Evolutionary conservation across 2,888 invertebrate species (phyloP).

Genomic region (Sceliomorpha sp.): DNA sequence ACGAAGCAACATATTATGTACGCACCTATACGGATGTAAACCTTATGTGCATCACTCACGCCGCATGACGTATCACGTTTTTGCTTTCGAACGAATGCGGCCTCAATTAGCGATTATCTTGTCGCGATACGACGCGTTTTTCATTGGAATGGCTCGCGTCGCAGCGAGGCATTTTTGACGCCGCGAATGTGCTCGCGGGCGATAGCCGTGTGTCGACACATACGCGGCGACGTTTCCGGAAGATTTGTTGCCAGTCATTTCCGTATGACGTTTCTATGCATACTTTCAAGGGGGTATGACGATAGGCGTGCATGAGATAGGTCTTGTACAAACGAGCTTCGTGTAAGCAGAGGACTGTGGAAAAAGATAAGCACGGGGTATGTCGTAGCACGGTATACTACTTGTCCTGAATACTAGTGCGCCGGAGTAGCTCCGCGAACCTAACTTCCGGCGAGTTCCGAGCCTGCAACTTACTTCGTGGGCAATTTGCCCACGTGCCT

Average conservation of each 20-base stretch:
- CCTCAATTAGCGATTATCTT: not conserved
- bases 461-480: slow-evolving; percentile 51
- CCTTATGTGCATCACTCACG: slow-evolving; percentile 6
- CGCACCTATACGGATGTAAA: slow-evolving; percentile 2
- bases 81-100: too few relatives aligned
- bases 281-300: slow-evolving; percentile 21
- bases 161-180: too few relatives aligned
- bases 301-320: slow-evolving; percentile 32
- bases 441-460: slow-evolving; percentile 47
- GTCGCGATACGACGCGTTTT: not conserved
- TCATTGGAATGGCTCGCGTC: too few relatives aligned
- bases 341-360: slow-evolving; percentile 44
- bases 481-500: slow-evolving; percentile 53
- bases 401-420: slow-evolving; percentile 33
- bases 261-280: slow-evolving; percentile 16
- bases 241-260: slow-evolving; percentile 27
- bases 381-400: slow-evolving; percentile 27
- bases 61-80: too few relatives aligned
- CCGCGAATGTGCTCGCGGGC: too few relatives aligned
- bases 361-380: slow-evolving; percentile 47
- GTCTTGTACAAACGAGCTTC: slow-evolving; percentile 45
- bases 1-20: slow-evolving; percentile 28
- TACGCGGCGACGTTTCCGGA: not conserved
- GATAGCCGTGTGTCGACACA: not conserved
- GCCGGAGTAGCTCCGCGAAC: slow-evolving; percentile 21